phyloP scores from a whole-genome alignment of 2,888 invertebrate species.

The Tipula unca region DNA sequence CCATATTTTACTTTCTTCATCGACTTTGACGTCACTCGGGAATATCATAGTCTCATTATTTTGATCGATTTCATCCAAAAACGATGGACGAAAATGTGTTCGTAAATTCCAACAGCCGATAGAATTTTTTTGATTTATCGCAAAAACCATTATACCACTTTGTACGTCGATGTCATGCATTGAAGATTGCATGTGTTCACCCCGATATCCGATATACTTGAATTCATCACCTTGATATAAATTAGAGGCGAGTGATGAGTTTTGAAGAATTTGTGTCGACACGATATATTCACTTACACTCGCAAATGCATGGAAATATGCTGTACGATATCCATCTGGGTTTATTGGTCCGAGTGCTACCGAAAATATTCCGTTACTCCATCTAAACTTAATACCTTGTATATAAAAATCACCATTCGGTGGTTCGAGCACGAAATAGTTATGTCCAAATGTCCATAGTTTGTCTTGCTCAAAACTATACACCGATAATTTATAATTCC shows the following conservation, averaged over 20 bases:
- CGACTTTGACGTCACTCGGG: constrained; percentile 41
- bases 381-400: constrained; percentile 57
- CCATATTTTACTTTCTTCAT: constrained; percentile 56
- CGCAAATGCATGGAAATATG: background rate
- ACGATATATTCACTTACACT: constrained; percentile 52
- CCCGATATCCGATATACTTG: constrained; percentile 54
- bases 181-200: constrained; percentile 55
- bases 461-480: constrained; percentile 50
- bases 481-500: constrained; percentile 36
- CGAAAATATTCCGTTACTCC: constrained; percentile 74
- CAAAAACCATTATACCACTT: constrained; percentile 58
- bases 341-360: constrained; percentile 50
- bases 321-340: constrained; percentile 20
- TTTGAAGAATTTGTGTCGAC: constrained; percentile 44
- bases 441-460: constrained; percentile 64
- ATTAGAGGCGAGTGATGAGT: background rate
- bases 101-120: constrained; percentile 41
- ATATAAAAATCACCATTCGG: constrained; percentile 55
- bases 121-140: constrained; percentile 60
- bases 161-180: constrained; percentile 55
- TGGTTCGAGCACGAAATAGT: constrained; percentile 67
- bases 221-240: background rate
- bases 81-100: constrained; percentile 29
- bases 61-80: background rate
- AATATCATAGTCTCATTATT: background rate